Evolutionary conservation across 1,140 invertebrate genomes (phyloP), one percentile per base, ranked within the genome.

Genomic region (Leptonema lineaticorne): DNA sequence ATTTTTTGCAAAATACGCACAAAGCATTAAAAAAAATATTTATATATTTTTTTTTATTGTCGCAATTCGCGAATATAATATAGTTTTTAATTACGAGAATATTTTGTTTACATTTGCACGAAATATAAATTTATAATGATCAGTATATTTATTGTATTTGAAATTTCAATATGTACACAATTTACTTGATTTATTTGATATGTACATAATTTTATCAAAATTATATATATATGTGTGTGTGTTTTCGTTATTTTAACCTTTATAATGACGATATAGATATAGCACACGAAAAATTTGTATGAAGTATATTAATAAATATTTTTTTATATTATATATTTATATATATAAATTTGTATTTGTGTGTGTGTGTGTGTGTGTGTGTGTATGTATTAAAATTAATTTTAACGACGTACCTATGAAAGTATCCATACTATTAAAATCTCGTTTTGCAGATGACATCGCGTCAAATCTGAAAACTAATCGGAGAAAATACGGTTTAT

Each of bases 381-480:
- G 30, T 33, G 30, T 6, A 11, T 11, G 11, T 6, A 5, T 33
- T 11, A 33, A 5, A 33, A 33, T 6, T 33, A 33, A 6, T 33
- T 33, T 6, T 11, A 33, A 6, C 30, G 9, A 41, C 37, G 37
- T 41, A 41, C 37, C 37, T 41, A 9, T 2, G 16, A 41, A 11
- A 41, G 37, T 41, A 16, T 41, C 37, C 37, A 41, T 41, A 41
- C 2, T 2, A 11, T 11, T 14, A 41, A 14, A 41, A 41, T 41
- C 37, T 16, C 11, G 11, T 41, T 11, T 9, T 41, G 37, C 11
- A 2, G 37, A 11, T 11, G 37, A 41, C 16, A 41, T n/a, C n/a
- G n/a, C 37, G 9, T 41, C 24, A 14, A 11, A 53, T 53, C 50
- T 53, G 50, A 53, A 53, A 53, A 53, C 50, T 53, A 24, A 53